Percentiles rank a stretch among this genome's conserved stretches.
These are phyloP conservation scores for Actinia equina DNA, from an alignment of 64 coral and sea anemone species.

Conservation along the genomic window DNA sequence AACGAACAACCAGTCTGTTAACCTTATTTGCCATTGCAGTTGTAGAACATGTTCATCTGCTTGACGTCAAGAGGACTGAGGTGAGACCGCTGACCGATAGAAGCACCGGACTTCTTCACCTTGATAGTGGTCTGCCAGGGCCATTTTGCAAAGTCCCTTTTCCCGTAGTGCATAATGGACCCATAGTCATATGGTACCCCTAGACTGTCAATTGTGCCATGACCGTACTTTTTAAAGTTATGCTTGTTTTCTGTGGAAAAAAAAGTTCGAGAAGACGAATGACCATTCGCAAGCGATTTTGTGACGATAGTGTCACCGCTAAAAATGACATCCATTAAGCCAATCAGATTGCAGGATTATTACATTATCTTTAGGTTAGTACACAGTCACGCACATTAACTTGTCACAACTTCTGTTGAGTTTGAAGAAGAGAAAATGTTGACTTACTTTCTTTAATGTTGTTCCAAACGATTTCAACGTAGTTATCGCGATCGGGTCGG, in stretches of 20 bases:
- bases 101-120: conserved; percentile 52
- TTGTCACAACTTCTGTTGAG: no score
- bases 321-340: no score
- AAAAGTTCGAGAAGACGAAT: background rate
- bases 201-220: conserved; percentile 49
- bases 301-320: no score
- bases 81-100: conserved; percentile 69
- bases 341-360: no score
- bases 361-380: no score
- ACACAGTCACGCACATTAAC: no score
- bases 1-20: no score
- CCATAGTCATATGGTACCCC: conserved; percentile 75
- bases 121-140: conserved; percentile 73
- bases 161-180: conserved; percentile 83
- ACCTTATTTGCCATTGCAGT: conserved; percentile 32
- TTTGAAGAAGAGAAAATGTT: background rate
- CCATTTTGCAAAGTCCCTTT: conserved; percentile 67
- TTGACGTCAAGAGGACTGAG: conserved; percentile 67
- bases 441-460: conserved; percentile 39
- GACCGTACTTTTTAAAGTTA: conserved; percentile 73
- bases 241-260: conserved; percentile 52
- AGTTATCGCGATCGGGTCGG: conserved; percentile 28
- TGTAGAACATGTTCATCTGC: conserved; percentile 72
- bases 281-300: background rate
- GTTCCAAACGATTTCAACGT: conserved; percentile 33